Evolutionary conservation across 30 jellyfish, hydroid and myxozoan genomes (phyloP), one percentile per base, ranked within the genome.

Genomic region (Chironex yamaguchii): DNA sequence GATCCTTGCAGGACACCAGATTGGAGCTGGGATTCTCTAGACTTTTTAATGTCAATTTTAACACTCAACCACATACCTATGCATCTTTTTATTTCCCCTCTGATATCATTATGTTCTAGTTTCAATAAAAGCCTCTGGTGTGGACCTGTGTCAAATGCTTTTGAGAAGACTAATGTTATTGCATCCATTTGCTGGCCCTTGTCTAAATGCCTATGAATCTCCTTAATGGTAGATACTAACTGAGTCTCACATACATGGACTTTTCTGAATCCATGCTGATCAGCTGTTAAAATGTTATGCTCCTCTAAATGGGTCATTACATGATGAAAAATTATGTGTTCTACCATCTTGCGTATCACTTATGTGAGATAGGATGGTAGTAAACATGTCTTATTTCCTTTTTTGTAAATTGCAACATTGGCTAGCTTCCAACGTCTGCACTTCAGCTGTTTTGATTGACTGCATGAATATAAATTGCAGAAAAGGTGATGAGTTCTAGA

Each of bases 201-300:
- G 27, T 72, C 79, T 9, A 14, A 21, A 36, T 4, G 20, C 14
- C 34, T 36, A 36, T 20, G 2, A 3, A 72, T 35, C 73, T 72
- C 86, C 28, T 72, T 42, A 28, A 74, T 74, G 6, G 76, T 74
- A 14, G 14, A 25, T 28, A 74, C 52, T 34, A 74, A 49, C 29
- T 74, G 87, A 36, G 78, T 74, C 80, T 74, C 79, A 74, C 87
- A 74, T 28, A 75, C 49, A 23, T 29, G 80, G 22, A 30, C 27
- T 3, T 33, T 23, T 49, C 87, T 42, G 36, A 74, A 74, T 74
- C 87, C 87, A 74, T 74, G 87, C 25, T 74, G 80, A 49, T 11
- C 51, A 1, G 31, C 34, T 12, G 80, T 42, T 27, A 74, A n/a
- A 9, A 74, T 52, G 80, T 74, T 49, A 49, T 74, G 62, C 29